These are phyloP conservation scores for Panopea generosa DNA, from an alignment of 2,888 invertebrate species.

Conservation along the genomic window DNA sequence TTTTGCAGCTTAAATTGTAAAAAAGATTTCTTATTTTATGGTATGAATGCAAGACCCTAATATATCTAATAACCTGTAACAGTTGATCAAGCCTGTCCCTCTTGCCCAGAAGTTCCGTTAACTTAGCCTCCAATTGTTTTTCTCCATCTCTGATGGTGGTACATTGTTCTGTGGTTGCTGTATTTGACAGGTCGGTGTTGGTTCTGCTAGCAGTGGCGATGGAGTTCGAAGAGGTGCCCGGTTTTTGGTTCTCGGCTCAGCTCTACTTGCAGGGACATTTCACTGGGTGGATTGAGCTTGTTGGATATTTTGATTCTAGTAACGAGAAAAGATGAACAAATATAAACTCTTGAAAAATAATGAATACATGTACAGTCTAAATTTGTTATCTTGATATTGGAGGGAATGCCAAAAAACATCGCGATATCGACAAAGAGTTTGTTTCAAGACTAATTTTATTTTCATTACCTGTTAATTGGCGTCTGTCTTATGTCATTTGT, in stretches of 20 bases:
- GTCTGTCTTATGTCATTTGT: no score
- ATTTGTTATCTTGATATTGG: no score
- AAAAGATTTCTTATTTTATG: no score
- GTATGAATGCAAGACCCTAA: no score
- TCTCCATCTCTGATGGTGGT: slow-evolving; percentile 40
- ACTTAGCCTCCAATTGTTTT: slow-evolving; percentile 77
- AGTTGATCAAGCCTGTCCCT: slow-evolving; percentile 79
- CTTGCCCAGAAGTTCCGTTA: slow-evolving; percentile 81
- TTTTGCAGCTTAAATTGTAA: no score
- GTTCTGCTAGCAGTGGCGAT: slow-evolving; percentile 39
- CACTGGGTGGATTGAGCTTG: slow-evolving; percentile 14
- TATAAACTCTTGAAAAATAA: no score
- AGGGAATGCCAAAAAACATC: no score
- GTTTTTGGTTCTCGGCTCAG: slow-evolving; percentile 31
- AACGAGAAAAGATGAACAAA: not conserved
- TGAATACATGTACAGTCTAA: no score
- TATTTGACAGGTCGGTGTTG: not conserved
- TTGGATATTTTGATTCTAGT: slow-evolving; percentile 34
- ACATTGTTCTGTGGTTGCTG: not conserved
- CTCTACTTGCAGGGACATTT: slow-evolving; percentile 1
- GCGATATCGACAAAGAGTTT: no score
- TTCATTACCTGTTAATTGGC: no score
- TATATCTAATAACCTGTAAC: no score
- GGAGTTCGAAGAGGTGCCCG: slow-evolving; percentile 49
- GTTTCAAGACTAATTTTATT: no score